A percentile compares a stretch with the other conserved stretches of the same genome.
phyloP scores from a whole-genome alignment of 2,888 invertebrate species.

The Trileptium ribeirensis region DNA sequence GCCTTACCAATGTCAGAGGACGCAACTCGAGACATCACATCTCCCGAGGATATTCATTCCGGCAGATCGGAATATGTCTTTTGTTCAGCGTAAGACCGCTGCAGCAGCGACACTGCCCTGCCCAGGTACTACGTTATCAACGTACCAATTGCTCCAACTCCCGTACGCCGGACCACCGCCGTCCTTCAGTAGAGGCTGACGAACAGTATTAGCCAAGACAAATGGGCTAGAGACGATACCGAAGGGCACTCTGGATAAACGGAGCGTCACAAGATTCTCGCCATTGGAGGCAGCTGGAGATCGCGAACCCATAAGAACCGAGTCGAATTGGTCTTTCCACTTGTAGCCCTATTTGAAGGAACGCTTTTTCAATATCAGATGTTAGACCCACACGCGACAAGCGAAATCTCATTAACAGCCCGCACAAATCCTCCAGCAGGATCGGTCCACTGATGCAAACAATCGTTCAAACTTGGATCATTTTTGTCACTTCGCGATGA shows the following conservation, averaged over 20 bases:
- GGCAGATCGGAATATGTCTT: constrained; percentile 23
- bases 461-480: constrained; percentile 30
- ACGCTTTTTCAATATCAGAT: constrained; percentile 39
- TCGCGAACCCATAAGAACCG: constrained; percentile 32
- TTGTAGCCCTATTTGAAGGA: constrained; percentile 33
- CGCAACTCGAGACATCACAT: neutral
- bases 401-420: constrained; percentile 30
- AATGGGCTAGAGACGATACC: constrained; percentile 32
- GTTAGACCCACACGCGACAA: constrained; percentile 25
- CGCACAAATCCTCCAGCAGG: constrained; percentile 27
- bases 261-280: constrained; percentile 9
- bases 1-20: neutral
- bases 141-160: constrained; percentile 27
- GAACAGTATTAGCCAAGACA: constrained; percentile 20
- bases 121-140: constrained; percentile 28
- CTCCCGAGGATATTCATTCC: constrained; percentile 21
- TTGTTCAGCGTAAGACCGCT: constrained; percentile 11
- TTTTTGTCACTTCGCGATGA: constrained; percentile 18
- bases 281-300: constrained; percentile 12
- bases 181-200: neutral
- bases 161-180: neutral
- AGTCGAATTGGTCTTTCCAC: constrained; percentile 25
- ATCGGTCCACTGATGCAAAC: constrained; percentile 28
- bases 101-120: constrained; percentile 11
- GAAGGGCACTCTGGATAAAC: constrained; percentile 37